Evolutionary conservation across 2,888 invertebrate species (phyloP).

Genomic region (Drosophila hamatofila): DNA sequence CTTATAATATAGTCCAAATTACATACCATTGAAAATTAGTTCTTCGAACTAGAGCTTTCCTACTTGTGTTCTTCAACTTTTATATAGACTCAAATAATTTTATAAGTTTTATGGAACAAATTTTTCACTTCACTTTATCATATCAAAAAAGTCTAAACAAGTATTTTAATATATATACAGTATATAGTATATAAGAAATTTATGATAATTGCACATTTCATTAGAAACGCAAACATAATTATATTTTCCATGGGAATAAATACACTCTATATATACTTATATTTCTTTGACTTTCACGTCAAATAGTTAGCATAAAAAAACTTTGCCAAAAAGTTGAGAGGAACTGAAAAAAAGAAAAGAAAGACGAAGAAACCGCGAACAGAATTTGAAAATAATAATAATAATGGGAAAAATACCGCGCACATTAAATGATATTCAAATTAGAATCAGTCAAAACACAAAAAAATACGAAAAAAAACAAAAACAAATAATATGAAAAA

Average conservation of each 20-base stretch:
- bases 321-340: slow-evolving; percentile 1
- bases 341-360: background rate
- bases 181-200: too few relatives aligned
- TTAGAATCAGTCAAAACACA: slow-evolving; percentile 52
- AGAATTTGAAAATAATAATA: slow-evolving; percentile 42
- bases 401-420: slow-evolving; percentile 25
- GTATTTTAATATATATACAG: too few relatives aligned
- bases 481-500: background rate
- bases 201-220: too few relatives aligned
- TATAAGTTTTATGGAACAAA: too few relatives aligned
- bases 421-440: slow-evolving; percentile 67
- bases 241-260: background rate
- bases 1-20: too few relatives aligned
- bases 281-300: background rate
- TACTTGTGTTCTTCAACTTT: too few relatives aligned
- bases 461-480: slow-evolving; percentile 16
- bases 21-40: too few relatives aligned
- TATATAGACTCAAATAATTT: too few relatives aligned
- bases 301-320: slow-evolving; percentile 12
- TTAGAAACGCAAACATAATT: too few relatives aligned
- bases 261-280: background rate
- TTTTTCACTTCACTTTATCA: too few relatives aligned
- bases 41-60: too few relatives aligned
- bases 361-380: slow-evolving; percentile 1
- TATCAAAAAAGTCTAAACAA: too few relatives aligned